Evolutionary conservation across 2,888 invertebrate genomes (phyloP), one percentile per base, ranked within the genome.

Genomic region (Eupithecia subumbrata): DNA sequence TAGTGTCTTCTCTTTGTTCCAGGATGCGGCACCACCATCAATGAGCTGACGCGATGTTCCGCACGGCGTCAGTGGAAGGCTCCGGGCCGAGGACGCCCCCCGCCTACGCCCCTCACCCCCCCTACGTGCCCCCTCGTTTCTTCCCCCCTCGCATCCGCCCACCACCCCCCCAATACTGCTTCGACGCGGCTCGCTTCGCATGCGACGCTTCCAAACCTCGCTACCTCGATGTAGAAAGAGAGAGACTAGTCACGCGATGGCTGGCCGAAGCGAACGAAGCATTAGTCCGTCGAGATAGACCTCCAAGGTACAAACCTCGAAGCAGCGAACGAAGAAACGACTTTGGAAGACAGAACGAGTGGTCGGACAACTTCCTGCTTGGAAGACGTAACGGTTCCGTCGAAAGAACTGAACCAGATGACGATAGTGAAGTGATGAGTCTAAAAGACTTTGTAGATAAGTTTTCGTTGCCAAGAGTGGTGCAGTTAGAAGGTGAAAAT

Each of bases 391-490:
- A 91, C 72, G 94, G 92, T 0, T 94, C 94, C 0, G 89, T 89
- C 0, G 95, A 68, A 68, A 40, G 68, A 68, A 68, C 68, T 68
- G 68, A 95, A 69, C 92, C 93, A 0, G 95, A 95, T 77, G 95
- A 95, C 64, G 95, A 94, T 78, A 92, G 92, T 91, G 95, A 95
- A 85, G 91, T 92, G 86, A 90, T 95, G 90, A 90, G 93, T 11
- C 87, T 95, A 64, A 95, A 95, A 82, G 96, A 96, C 83, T 96
- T 96, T 86, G 93, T 96, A 84, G 96, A 96, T 84, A 94, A 95
- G 89, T 96, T 96, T 85, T 95, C 96, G 40, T 88, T 96, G 80
- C 96, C 96, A 8, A 92, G 96, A 76, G 96, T 96, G 40, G 96
- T 96, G 82, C 91, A 94, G 83, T 93, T 96, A 60, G 95, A 95